phyloP scores from a whole-genome alignment of 2,888 invertebrate genomes.

The Sisyra terminalis region DNA sequence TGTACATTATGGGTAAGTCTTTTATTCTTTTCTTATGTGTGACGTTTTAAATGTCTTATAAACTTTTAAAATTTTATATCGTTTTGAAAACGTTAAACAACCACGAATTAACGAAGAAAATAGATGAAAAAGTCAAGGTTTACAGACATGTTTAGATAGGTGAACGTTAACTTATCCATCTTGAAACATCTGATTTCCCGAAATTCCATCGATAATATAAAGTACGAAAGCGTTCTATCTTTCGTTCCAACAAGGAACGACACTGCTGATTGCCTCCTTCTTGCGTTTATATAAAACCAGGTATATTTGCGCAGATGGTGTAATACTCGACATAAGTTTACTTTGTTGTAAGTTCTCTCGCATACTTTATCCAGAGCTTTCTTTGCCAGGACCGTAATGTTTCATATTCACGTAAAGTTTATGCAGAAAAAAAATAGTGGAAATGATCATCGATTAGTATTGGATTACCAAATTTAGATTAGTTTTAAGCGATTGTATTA shows the following conservation, averaged over 20 bases:
- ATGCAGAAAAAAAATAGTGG: no score
- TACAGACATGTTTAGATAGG: no score
- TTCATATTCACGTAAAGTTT: not conserved
- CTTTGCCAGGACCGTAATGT: slow-evolving; percentile 10
- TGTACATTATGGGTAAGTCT: slow-evolving; percentile 2
- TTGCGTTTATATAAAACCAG: not conserved
- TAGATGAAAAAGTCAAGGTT: no score
- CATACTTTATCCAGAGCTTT: slow-evolving; percentile 9
- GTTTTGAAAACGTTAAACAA: no score
- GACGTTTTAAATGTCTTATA: not conserved
- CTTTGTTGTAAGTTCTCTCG: slow-evolving; percentile 10
- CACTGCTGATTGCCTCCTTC: slow-evolving; percentile 1
- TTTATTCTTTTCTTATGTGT: not conserved
- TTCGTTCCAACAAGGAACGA: not conserved
- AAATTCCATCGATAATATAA: slow-evolving; percentile 1
- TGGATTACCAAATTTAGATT: no score
- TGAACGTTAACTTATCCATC: no score
- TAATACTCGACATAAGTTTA: not conserved
- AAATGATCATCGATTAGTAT: no score
- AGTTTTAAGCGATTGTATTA: no score
- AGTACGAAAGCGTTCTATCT: not conserved
- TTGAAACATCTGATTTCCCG: slow-evolving; percentile 2
- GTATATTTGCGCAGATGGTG: not conserved
- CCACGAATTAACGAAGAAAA: no score
- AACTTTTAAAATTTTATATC: no score